phyloP scores from a whole-genome alignment of 1,140 invertebrate genomes.

The Battus philenor region DNA sequence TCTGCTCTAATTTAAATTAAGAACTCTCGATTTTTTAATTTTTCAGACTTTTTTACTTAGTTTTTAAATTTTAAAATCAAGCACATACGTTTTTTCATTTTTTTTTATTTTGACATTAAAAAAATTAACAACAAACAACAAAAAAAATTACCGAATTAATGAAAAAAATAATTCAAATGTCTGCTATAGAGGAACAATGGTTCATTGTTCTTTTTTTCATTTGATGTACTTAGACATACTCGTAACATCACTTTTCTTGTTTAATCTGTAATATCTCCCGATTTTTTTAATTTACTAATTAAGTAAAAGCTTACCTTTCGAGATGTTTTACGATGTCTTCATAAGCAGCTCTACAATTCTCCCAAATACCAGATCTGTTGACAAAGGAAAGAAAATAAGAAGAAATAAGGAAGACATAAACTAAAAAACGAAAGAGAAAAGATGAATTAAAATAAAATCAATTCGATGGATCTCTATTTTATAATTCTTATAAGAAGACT shows the following conservation, averaged over 20 bases:
- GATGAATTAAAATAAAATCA: slow-evolving; percentile 16
- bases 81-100: too few relatives aligned
- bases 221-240: too few relatives aligned
- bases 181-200: too few relatives aligned
- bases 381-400: slow-evolving; percentile 69
- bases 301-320: neutral
- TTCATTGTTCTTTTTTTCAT: too few relatives aligned
- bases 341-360: slow-evolving; percentile 94
- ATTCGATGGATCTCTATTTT: slow-evolving; percentile 27
- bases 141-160: too few relatives aligned
- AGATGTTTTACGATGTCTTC: slow-evolving; percentile 93
- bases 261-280: too few relatives aligned
- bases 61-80: slow-evolving; percentile 13
- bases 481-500: slow-evolving; percentile 31
- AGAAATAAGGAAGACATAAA: slow-evolving; percentile 42
- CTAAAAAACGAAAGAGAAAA: slow-evolving; percentile 31
- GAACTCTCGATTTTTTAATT: slow-evolving; percentile 2
- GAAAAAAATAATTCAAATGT: too few relatives aligned
- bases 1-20: slow-evolving; percentile 56
- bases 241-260: too few relatives aligned
- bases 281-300: too few relatives aligned
- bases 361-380: slow-evolving; percentile 92
- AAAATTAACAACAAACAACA: too few relatives aligned
- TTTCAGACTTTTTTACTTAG: slow-evolving; percentile 15
- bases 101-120: too few relatives aligned